These are phyloP conservation scores for Ciona savignyi DNA, from an alignment of 23 tunicate genomes.

Conservation along the genomic window DNA sequence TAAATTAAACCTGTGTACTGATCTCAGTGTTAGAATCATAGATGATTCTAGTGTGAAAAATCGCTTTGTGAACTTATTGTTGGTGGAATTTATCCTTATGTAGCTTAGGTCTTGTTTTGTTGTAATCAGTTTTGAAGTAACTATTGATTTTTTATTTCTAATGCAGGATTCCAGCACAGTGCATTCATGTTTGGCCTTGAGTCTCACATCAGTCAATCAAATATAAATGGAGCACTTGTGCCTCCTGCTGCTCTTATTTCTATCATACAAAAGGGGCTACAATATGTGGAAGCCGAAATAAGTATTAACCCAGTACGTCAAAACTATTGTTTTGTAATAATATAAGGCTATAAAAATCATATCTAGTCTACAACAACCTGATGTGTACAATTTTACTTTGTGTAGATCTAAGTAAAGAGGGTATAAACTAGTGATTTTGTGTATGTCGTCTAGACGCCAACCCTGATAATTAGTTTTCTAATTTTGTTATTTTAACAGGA, in stretches of 20 bases:
- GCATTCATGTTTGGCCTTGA: conserved; percentile 96
- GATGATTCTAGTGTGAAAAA: no score
- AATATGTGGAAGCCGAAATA: conserved; percentile 98
- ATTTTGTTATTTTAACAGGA: conserved; percentile 31
- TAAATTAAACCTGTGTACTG: no score
- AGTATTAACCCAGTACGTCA: conserved; percentile 78
- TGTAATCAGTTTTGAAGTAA: conserved; percentile 89
- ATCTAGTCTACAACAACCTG: no score
- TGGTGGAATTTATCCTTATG: no score
- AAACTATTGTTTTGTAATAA: neutral
- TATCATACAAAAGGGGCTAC: conserved; percentile 92
- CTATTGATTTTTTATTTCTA: neutral
- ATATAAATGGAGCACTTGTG: conserved; percentile 90
- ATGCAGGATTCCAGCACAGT: conserved; percentile 91
- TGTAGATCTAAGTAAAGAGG: no score
- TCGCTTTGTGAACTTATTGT: no score
- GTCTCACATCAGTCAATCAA: conserved; percentile 88
- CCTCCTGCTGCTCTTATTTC: conserved; percentile 99
- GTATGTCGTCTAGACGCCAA: no score
- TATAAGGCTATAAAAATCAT: no score
- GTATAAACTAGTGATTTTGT: no score
- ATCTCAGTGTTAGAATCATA: no score
- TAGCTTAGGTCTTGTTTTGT: conserved; percentile 90
- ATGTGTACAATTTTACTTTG: no score
- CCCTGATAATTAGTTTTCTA: neutral